Base-by-base conservation (phyloP, 2,888 invertebrate species). In the Nephrotoma flavescens region DNA sequence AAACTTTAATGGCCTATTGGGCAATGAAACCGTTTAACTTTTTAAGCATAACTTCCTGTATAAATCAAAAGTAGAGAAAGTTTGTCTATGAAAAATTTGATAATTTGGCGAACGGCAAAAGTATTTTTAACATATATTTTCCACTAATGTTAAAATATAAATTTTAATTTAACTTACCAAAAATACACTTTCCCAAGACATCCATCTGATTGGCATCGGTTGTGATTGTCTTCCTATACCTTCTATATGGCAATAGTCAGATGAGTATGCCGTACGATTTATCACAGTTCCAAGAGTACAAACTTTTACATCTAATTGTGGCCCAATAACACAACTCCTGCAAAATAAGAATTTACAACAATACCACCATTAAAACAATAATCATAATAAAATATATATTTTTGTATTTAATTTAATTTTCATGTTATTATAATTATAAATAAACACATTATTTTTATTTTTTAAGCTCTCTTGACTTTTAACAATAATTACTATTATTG, bases 131-230 rank as follows among this genome's bases (percentile, higher is more conserved):
- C 1, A 2, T 2, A 31, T 0, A 2, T 31, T 0, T 31, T 31
- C 31, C 31, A 31, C 31, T 31, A 31, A 31, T 31, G 31, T 3
- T 31, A 31, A 31, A 31, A 31, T 31, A 31, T 2, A 4, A 44
- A 3, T 2, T 0, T 44, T 44, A 9, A 44, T 44, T 11, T 86
- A 86, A 85, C 93, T 93, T 91, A 95, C 95, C 93, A 95, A 90
- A 88, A 96, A 92, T 88, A 96, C 94, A 90, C 95, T 95, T 91
- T 97, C 96, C 96, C 96, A 96, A 41, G 96, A 95, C 96, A 97
- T 96, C 96, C 96, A 97, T 89, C 97, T 93, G 89, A 97, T 94
- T 31, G 97, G 97, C 89, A 97, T 92, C 42, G 94, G 93, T 88
- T 91, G 91, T 57, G 91, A 90, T 89, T 91, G 91, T 88, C 92